phyloP scores from a whole-genome alignment of 2,797 vertebrate species.

The Scyliorhinus canicula region DNA sequence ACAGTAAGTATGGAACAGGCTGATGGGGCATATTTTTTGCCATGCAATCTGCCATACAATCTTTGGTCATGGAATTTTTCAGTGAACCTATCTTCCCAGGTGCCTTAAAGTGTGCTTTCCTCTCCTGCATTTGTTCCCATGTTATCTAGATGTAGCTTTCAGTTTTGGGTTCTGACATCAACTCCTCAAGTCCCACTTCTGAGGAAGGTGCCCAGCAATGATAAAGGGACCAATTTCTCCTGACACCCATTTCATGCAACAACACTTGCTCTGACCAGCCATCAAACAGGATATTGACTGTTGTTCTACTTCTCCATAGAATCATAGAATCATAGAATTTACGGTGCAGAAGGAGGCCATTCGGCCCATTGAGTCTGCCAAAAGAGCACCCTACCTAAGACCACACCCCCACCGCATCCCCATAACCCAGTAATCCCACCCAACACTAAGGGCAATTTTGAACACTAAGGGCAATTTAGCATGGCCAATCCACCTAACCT shows the following conservation, averaged over 20 bases:
- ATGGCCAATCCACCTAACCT: too few species aligned
- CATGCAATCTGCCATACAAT: not conserved
- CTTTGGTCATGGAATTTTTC: not conserved
- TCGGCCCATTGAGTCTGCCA: too few species aligned
- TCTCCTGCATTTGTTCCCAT: not conserved
- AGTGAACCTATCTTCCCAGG: not conserved
- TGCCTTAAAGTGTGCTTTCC: not conserved
- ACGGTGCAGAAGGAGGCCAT: too few species aligned
- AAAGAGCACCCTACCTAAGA: too few species aligned
- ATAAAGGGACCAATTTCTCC: not conserved
- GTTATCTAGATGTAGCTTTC: not conserved
- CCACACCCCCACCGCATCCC: too few species aligned
- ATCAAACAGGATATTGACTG: not conserved
- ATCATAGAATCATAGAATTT: too few species aligned
- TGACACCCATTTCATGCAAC: not conserved
- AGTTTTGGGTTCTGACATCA: not conserved
- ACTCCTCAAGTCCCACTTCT: not conserved
- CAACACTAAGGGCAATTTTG: too few species aligned
- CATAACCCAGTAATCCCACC: too few species aligned
- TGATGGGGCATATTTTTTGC: not conserved
- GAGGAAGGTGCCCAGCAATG: not conserved
- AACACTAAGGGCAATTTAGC: too few species aligned
- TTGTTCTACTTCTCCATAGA: not conserved
- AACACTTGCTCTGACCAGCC: not conserved
- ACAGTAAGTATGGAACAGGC: not conserved